Conservation (phyloP, 1,140 invertebrate genomes). For the Odontomachus brunneus region DNA sequence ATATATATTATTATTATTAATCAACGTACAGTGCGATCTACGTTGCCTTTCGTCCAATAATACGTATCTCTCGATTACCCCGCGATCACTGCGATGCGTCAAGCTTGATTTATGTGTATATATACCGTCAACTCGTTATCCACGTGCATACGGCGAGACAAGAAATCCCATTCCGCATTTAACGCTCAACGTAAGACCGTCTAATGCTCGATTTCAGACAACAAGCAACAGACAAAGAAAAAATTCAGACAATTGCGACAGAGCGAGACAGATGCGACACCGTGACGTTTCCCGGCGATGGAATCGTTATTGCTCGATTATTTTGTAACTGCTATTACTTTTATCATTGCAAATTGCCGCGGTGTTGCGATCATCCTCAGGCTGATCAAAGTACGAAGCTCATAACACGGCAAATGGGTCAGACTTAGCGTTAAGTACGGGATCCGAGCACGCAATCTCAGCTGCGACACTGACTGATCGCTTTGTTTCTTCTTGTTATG, state of each 20-base stretch:
- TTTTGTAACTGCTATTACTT: not conserved
- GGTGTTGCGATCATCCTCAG: too few relatives aligned
- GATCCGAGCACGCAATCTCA: slow-evolving; percentile 5
- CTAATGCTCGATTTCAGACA: too few relatives aligned
- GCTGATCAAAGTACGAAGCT: too few relatives aligned
- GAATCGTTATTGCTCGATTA: not conserved
- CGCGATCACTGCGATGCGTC: slow-evolving; percentile 39
- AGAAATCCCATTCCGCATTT: too few relatives aligned
- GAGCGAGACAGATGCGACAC: not conserved
- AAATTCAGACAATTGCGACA: too few relatives aligned
- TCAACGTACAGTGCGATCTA: slow-evolving; percentile 67
- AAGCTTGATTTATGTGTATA: slow-evolving; percentile 55
- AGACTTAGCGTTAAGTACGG: not conserved
- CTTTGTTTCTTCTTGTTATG: not conserved
- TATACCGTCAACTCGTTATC: slow-evolving; percentile 6
- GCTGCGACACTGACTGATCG: not conserved
- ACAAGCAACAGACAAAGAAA: too few relatives aligned
- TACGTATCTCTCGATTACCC: slow-evolving; percentile 61
- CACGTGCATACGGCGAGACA: too few relatives aligned
- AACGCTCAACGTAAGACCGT: too few relatives aligned
- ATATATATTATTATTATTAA: slow-evolving; percentile 70
- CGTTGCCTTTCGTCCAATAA: slow-evolving; percentile 71
- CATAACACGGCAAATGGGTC: not conserved
- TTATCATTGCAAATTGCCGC: not conserved
- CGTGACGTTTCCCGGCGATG: not conserved